A percentile compares a stretch with the other conserved stretches of the same genome.
These are phyloP conservation scores for Tetramorium parvispinum DNA, from an alignment of 1,140 invertebrate species.

Conservation along the genomic window DNA sequence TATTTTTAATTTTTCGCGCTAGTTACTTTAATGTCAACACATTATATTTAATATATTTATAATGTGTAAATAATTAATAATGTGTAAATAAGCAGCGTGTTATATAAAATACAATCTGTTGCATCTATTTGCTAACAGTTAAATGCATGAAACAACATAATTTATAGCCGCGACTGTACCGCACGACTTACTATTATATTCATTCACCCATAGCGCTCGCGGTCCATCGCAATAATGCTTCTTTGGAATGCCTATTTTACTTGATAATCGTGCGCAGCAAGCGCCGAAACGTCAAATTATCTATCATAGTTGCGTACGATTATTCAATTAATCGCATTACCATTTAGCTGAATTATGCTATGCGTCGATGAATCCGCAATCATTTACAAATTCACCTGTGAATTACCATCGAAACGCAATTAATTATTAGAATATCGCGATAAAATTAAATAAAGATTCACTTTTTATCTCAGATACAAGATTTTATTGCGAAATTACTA, in stretches of 20 bases:
- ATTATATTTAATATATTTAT: background rate
- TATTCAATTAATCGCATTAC: slow-evolving; percentile 59
- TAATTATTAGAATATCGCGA: slow-evolving; percentile 45
- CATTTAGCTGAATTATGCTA: slow-evolving; percentile 51
- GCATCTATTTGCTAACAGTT: slow-evolving; percentile 1
- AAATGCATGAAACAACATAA: slow-evolving; percentile 22
- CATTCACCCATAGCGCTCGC: slow-evolving; percentile 22
- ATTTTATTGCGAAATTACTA: background rate
- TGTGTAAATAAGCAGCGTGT: background rate
- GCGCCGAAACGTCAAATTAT: slow-evolving; percentile 57
- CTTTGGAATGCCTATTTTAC: slow-evolving; percentile 41
- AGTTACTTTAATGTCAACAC: background rate
- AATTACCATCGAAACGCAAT: slow-evolving; percentile 26
- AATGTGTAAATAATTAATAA: slow-evolving; percentile 32
- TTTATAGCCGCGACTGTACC: slow-evolving; percentile 28
- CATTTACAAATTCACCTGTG: slow-evolving; percentile 48
- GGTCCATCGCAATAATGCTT: slow-evolving; percentile 41
- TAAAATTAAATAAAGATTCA: background rate
- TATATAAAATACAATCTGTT: slow-evolving; percentile 7
- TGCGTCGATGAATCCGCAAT: slow-evolving; percentile 34
- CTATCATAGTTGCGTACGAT: slow-evolving; percentile 52
- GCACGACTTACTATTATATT: slow-evolving; percentile 31
- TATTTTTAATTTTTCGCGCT: background rate
- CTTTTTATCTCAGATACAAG: background rate
- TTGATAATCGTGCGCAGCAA: background rate